Evolutionary conservation across 2,113 vertebrate genomes (phyloP).

Genomic region (Opisthocomus hoazin): DNA sequence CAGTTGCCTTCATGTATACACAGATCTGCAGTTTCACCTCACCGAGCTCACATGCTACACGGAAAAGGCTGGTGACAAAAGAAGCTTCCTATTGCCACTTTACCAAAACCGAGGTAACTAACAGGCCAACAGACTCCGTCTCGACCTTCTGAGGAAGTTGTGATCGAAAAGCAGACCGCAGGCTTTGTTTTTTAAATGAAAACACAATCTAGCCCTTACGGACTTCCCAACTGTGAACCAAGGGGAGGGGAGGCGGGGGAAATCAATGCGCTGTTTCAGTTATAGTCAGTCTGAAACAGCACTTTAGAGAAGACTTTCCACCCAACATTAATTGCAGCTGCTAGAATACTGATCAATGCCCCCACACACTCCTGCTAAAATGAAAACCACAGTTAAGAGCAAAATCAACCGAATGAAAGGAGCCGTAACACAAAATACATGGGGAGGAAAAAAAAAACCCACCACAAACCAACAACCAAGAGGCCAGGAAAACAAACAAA

Average conservation of each 20-base stretch:
- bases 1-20: accelerated
- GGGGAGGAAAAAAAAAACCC: neutral
- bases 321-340: neutral
- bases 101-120: neutral
- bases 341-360: neutral
- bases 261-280: neutral
- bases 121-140: neutral
- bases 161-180: neutral
- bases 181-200: neutral
- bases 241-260: neutral
- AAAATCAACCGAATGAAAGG: neutral
- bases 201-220: neutral
- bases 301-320: neutral
- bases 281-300: neutral
- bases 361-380: neutral
- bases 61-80: neutral
- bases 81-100: neutral
- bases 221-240: neutral
- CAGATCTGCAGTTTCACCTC: neutral
- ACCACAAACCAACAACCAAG: neutral
- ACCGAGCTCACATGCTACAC: neutral
- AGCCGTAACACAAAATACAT: neutral
- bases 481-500: neutral
- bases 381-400: neutral
- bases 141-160: neutral